A percentile compares a stretch with the other conserved stretches of the same genome.
Evolutionary conservation across 2,888 invertebrate genomes (phyloP).

Genomic region (Arge pagana): DNA sequence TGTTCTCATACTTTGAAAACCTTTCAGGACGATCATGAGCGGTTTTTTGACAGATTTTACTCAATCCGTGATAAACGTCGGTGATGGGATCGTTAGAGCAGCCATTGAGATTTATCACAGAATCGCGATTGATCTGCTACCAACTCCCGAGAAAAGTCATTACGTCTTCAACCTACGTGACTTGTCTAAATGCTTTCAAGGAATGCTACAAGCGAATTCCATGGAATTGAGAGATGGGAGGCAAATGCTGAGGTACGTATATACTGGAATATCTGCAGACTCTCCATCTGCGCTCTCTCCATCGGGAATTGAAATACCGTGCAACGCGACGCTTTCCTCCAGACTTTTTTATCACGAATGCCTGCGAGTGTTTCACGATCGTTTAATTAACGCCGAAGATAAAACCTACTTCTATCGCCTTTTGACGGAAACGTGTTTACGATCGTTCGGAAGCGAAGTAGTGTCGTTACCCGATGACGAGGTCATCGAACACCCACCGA

Average conservation of each 20-base stretch:
- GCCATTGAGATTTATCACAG: constrained; percentile 83
- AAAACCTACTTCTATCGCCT: constrained; percentile 78
- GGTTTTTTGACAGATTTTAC: constrained; percentile 83
- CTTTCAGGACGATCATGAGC: constrained; percentile 66
- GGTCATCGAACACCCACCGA: constrained; percentile 66
- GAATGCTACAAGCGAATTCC: constrained; percentile 82
- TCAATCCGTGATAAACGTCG: constrained; percentile 68
- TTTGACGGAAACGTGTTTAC: constrained; percentile 69
- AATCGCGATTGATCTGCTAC: constrained; percentile 79
- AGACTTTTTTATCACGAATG: constrained; percentile 92
- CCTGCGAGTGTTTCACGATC: constrained; percentile 88
- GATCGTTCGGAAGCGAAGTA: constrained; percentile 67
- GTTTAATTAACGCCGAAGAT: constrained; percentile 81
- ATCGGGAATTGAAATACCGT: neutral
- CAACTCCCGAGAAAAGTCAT: constrained; percentile 90
- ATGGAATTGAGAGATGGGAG: constrained; percentile 70
- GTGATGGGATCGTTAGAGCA: constrained; percentile 77
- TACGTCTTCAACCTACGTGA: constrained; percentile 92
- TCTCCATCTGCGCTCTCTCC: too few species aligned
- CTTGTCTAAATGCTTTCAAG: constrained; percentile 88
- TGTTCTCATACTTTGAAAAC: neutral
- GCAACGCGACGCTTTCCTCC: constrained; percentile 24
- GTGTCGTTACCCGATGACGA: constrained; percentile 65
- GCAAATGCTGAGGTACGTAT: constrained; percentile 67
- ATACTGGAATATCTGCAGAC: too few species aligned